Percentiles rank a stretch among this genome's conserved stretches.
phyloP scores from a whole-genome alignment of 2,113 vertebrate genomes.

The Alouatta palliata region DNA sequence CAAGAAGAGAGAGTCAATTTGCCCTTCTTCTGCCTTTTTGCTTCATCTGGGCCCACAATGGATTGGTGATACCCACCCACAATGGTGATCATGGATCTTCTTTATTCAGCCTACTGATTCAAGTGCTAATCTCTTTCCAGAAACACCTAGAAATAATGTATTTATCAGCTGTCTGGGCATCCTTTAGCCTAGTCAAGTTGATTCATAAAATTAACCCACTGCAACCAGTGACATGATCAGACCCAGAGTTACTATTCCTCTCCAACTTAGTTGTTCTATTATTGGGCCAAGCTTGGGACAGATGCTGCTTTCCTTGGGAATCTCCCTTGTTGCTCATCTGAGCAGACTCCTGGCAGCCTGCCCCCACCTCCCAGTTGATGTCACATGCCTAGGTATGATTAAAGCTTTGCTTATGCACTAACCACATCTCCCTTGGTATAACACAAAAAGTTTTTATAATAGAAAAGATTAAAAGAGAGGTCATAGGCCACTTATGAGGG shows the following conservation, averaged over 20 bases:
- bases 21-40: neutral
- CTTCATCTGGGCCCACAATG: neutral
- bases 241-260: neutral
- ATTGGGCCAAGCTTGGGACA: neutral
- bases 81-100: neutral
- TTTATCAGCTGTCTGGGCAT: neutral
- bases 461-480: conserved; percentile 38
- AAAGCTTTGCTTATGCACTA: neutral
- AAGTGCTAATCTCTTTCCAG: neutral
- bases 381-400: neutral
- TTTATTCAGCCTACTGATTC: neutral
- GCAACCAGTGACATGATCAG: neutral
- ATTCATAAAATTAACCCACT: neutral
- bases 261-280: neutral
- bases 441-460: neutral
- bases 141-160: neutral
- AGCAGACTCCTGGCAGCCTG: neutral
- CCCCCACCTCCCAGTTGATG: neutral
- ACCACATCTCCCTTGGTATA: neutral
- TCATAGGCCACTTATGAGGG: neutral
- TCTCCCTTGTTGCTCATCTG: neutral
- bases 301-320: neutral
- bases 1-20: neutral
- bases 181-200: neutral
- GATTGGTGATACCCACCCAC: neutral